A percentile compares a stretch with the other conserved stretches of the same genome.
These are phyloP conservation scores for Globicephala melas DNA, from an alignment of 2,113 vertebrate species.

Conservation along the genomic window DNA sequence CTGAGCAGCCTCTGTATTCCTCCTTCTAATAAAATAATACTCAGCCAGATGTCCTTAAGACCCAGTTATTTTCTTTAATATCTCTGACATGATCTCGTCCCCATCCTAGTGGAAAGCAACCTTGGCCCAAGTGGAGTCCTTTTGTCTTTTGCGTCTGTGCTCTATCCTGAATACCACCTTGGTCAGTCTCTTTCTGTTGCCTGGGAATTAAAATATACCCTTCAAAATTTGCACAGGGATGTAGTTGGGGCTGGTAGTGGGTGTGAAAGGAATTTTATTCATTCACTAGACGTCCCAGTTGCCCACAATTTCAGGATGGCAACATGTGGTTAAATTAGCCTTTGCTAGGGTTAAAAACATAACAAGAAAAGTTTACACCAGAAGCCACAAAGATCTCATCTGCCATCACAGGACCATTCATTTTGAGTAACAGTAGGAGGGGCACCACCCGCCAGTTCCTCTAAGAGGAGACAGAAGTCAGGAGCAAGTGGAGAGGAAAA, in stretches of 20 bases:
- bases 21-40: background rate
- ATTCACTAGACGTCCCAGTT: background rate
- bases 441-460: background rate
- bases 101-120: background rate
- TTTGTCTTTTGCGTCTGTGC: accelerated
- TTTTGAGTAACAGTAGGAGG: background rate
- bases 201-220: background rate
- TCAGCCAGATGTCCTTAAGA: background rate
- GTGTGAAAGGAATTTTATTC: background rate
- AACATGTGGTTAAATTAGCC: background rate
- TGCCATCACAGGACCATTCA: background rate
- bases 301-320: slow-evolving; percentile 11
- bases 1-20: background rate
- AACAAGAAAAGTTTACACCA: background rate
- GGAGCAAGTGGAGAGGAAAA: background rate
- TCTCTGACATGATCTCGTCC: background rate
- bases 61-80: background rate
- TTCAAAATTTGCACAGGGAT: background rate
- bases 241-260: background rate
- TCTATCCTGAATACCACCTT: background rate
- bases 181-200: background rate
- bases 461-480: background rate
- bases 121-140: background rate
- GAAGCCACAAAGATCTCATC: background rate
- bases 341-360: background rate